A percentile compares a stretch with the other conserved stretches of the same genome.
Conservation (phyloP, 1,140 invertebrate genomes). For the Phthorimaea operculella region DNA sequence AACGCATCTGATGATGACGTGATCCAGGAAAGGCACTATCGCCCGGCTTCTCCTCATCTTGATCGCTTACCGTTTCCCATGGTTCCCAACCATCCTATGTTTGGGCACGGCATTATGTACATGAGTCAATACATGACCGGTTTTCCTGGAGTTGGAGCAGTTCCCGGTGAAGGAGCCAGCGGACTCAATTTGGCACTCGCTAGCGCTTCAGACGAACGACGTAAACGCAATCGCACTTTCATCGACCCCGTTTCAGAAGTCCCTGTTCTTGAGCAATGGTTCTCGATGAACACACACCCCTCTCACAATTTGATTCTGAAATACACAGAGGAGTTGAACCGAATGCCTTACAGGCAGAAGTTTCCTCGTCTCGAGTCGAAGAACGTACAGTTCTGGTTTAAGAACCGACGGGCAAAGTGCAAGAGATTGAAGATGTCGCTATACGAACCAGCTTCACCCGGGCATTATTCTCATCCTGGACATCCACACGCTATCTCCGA, state of each 20-base stretch:
- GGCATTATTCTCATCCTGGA: slow-evolving; percentile 58
- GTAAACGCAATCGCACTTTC: slow-evolving; percentile 97
- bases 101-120: slow-evolving; percentile 88
- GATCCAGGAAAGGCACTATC: slow-evolving; percentile 51
- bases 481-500: slow-evolving; percentile 53
- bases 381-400: slow-evolving; percentile 98
- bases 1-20: slow-evolving; percentile 58
- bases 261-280: slow-evolving; percentile 96
- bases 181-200: slow-evolving; percentile 72
- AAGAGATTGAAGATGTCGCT: slow-evolving; percentile 92
- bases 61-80: slow-evolving; percentile 75
- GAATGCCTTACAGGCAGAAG: slow-evolving; percentile 94
- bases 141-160: slow-evolving; percentile 61
- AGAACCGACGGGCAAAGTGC: slow-evolving; percentile 95
- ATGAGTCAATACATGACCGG: slow-evolving; percentile 88
- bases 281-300: slow-evolving; percentile 96
- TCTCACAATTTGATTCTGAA: slow-evolving; percentile 96
- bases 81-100: slow-evolving; percentile 83
- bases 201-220: slow-evolving; percentile 80
- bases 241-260: slow-evolving; percentile 99
- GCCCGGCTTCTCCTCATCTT: slow-evolving; percentile 54
- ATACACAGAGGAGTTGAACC: slow-evolving; percentile 96
- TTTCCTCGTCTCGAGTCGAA: slow-evolving; percentile 97
- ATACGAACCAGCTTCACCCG: slow-evolving; percentile 71
- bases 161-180: slow-evolving; percentile 63